These are phyloP conservation scores for Phyllotis vaccarum DNA, from an alignment of 2,797 vertebrate genomes.

Conservation along the genomic window DNA sequence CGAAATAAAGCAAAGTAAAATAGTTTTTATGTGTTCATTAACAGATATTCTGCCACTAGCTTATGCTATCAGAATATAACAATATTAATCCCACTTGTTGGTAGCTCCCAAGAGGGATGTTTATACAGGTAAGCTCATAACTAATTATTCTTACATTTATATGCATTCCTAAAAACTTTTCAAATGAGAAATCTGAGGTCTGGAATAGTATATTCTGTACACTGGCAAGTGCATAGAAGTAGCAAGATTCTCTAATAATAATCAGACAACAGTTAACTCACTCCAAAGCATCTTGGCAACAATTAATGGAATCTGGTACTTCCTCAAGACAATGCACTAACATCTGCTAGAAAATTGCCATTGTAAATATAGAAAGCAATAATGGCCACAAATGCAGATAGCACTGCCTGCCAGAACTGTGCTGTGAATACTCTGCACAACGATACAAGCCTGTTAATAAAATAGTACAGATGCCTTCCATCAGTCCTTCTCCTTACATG, in stretches of 20 bases:
- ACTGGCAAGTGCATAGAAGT: neutral
- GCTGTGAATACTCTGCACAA: neutral
- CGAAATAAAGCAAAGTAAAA: neutral
- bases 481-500: neutral
- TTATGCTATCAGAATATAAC: neutral
- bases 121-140: neutral
- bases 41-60: neutral
- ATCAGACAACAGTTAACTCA: constrained; percentile 18
- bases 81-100: neutral
- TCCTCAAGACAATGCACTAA: constrained; percentile 39
- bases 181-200: neutral
- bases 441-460: neutral
- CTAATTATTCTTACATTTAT: neutral
- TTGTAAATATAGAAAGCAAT: constrained; percentile 26
- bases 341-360: constrained; percentile 55
- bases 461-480: neutral
- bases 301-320: constrained; percentile 41
- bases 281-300: constrained; percentile 12
- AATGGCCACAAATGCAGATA: neutral
- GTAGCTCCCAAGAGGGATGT: neutral
- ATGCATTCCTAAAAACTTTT: neutral
- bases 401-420: neutral
- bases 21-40: neutral
- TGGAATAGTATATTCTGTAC: neutral
- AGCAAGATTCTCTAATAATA: constrained; percentile 7